These are phyloP conservation scores for Julus scanicus DNA, from an alignment of 2,888 invertebrate species.

Conservation along the genomic window DNA sequence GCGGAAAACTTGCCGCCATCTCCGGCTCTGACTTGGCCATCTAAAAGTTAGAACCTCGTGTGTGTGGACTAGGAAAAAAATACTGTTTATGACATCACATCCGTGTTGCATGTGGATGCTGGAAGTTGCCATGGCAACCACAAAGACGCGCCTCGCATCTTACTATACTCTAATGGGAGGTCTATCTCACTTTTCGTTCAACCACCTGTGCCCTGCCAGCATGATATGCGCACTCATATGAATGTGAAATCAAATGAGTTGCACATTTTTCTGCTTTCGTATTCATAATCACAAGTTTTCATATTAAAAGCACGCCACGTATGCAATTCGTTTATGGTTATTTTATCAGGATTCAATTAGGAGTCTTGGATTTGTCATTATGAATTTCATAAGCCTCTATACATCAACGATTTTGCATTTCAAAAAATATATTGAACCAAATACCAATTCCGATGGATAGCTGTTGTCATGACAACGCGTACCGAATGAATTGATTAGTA, in stretches of 20 bases:
- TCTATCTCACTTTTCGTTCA: not conserved
- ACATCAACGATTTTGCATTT: not conserved
- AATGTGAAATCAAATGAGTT: not conserved
- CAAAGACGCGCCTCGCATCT: not conserved
- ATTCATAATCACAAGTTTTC: not conserved
- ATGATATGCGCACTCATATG: not conserved
- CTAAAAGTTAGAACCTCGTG: conserved; percentile 9
- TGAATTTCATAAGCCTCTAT: not conserved
- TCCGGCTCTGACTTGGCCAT: not conserved
- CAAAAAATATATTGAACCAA: conserved; percentile 15
- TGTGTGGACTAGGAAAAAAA: not conserved
- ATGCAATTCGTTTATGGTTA: not conserved
- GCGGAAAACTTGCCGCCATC: not conserved
- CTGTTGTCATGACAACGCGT: not conserved
- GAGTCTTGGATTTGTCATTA: not conserved
- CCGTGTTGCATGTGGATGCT: not conserved
- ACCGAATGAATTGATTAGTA: not conserved
- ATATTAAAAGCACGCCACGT: not conserved
- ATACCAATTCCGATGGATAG: not conserved
- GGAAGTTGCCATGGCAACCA: not conserved
- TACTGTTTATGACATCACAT: not conserved
- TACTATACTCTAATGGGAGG: not conserved
- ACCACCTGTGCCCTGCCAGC: not conserved
- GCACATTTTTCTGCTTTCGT: not conserved
- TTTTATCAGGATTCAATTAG: conserved; percentile 15